A percentile compares a stretch with the other conserved stretches of the same genome.
These are phyloP conservation scores for Microctonus brassicae DNA, from an alignment of 2,888 invertebrate species.

Conservation along the genomic window DNA sequence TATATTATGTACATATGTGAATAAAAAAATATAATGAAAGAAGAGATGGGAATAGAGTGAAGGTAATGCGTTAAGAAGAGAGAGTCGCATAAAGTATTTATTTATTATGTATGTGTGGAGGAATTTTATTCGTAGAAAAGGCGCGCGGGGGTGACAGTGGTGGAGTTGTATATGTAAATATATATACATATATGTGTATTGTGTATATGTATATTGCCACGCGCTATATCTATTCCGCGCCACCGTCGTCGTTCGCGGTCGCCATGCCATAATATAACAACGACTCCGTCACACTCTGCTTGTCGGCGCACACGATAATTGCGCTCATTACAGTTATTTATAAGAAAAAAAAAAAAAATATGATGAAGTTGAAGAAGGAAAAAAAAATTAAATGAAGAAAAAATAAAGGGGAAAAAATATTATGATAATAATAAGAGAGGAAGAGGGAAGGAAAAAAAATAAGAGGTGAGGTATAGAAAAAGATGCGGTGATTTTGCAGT, in stretches of 20 bases:
- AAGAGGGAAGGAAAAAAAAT: not conserved
- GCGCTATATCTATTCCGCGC: constrained; percentile 60
- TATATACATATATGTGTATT: too few species aligned
- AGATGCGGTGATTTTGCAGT: constrained; percentile 27
- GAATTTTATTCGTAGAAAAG: constrained; percentile 39
- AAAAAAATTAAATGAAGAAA: too few species aligned
- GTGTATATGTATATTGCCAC: constrained; percentile 55
- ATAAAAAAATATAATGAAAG: not conserved
- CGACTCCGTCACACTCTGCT: constrained; percentile 67
- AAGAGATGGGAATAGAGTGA: not conserved
- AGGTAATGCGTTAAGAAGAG: not conserved
- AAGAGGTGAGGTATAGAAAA: not conserved
- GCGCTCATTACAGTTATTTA: constrained; percentile 67
- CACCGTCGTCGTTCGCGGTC: constrained; percentile 37
- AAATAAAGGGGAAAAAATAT: constrained; percentile 24
- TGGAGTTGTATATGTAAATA: constrained; percentile 23
- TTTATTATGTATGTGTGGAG: constrained; percentile 36
- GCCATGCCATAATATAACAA: constrained; percentile 60
- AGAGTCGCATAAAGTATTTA: not conserved
- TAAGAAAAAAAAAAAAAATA: constrained; percentile 50
- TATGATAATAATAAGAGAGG: not conserved
- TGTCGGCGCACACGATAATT: constrained; percentile 67
- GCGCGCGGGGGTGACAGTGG: constrained; percentile 26
- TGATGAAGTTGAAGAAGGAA: not conserved
- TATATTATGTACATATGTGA: too few species aligned